Conservation (phyloP, 1,140 invertebrate species). For the Steinernema feltiae region DNA sequence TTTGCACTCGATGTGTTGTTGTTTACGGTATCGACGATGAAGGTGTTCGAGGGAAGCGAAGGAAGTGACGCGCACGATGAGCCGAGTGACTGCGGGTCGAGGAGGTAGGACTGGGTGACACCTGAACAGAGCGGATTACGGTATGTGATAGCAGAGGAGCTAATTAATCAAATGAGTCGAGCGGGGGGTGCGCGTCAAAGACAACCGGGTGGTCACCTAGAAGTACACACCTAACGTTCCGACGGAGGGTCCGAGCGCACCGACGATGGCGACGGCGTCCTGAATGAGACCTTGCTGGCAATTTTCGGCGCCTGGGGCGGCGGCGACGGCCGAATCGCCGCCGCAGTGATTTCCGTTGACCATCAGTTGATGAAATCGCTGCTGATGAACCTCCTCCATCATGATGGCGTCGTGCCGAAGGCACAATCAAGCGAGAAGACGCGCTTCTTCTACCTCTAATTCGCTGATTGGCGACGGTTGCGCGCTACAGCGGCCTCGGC, state of each 20-base stretch:
- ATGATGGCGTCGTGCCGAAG: not conserved
- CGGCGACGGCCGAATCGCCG: constrained; percentile 10
- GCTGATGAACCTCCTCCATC: constrained; percentile 14
- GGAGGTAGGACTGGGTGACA: not conserved
- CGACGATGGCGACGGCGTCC: constrained; percentile 9
- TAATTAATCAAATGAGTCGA: no score
- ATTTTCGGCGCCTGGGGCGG: constrained; percentile 12
- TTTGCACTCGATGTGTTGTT: not conserved
- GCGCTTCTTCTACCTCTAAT: not conserved
- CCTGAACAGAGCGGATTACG: not conserved
- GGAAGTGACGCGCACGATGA: not conserved
- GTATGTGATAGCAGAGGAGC: no score
- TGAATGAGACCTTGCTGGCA: constrained; percentile 15
- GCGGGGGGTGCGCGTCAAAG: no score
- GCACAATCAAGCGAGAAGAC: not conserved
- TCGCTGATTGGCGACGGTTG: constrained; percentile 13
- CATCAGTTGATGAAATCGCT: constrained; percentile 11
- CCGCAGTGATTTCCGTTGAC: constrained; percentile 14
- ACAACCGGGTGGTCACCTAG: no score
- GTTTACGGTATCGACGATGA: not conserved
- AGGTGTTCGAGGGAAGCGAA: not conserved
- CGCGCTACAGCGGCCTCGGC: no score
- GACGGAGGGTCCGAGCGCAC: not conserved
- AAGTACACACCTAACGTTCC: not conserved
- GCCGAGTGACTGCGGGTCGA: not conserved